Percentiles rank a stretch among this genome's conserved stretches.
These are phyloP conservation scores for Scaptomyza tumidula DNA, from an alignment of 2,888 invertebrate genomes.

Conservation along the genomic window DNA sequence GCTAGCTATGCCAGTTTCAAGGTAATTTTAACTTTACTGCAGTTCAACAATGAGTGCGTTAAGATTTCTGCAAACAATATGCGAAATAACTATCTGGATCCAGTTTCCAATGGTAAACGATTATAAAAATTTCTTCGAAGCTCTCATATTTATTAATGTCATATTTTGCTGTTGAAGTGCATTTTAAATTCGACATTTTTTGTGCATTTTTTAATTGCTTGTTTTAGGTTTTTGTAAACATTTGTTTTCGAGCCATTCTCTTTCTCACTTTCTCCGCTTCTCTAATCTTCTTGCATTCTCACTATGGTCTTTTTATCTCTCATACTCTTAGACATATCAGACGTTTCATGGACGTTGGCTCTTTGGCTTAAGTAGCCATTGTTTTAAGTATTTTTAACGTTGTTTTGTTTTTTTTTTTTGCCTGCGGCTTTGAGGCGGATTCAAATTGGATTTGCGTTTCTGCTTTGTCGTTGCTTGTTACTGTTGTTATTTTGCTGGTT, in stretches of 20 bases:
- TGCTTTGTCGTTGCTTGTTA: conserved; percentile 52
- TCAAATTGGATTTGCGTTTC: conserved; percentile 78
- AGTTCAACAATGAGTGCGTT: not conserved
- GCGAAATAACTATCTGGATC: not conserved
- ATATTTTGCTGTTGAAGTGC: conserved; percentile 21
- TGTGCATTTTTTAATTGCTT: not conserved
- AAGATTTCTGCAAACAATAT: no score
- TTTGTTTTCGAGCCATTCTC: conserved; percentile 54
- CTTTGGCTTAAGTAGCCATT: conserved; percentile 72
- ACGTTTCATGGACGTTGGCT: conserved; percentile 51
- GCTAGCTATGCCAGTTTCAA: conserved; percentile 1
- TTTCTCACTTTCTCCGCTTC: not conserved
- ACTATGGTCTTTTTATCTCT: conserved; percentile 12
- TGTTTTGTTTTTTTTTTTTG: conserved; percentile 50
- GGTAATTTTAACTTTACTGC: conserved; percentile 2
- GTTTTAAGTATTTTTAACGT: conserved; percentile 54
- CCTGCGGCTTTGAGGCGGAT: conserved; percentile 73
- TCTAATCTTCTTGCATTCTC: not conserved
- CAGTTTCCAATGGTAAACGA: not conserved
- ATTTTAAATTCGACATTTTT: conserved; percentile 15
- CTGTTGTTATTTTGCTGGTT: conserved; percentile 20
- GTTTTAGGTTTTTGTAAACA: conserved; percentile 36
- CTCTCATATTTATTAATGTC: not conserved
- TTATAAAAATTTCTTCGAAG: not conserved
- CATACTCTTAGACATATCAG: conserved; percentile 44